Evolutionary conservation across 2,888 invertebrate species (phyloP).

Genomic region (Athrips mouffetella): DNA sequence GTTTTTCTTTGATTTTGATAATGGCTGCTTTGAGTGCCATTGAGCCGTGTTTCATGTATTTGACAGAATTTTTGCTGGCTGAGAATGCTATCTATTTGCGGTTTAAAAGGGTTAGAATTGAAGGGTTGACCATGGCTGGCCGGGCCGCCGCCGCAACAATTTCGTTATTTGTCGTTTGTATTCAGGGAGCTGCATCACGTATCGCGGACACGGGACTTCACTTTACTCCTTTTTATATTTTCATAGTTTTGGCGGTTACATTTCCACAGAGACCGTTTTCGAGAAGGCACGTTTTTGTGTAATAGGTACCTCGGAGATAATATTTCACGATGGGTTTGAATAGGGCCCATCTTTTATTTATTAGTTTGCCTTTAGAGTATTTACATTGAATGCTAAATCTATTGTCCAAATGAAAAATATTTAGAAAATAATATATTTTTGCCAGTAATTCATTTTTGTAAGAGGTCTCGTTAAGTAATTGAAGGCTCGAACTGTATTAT

Average conservation of each 20-base stretch:
- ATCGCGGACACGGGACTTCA: constrained; percentile 49
- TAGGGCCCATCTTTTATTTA: constrained; percentile 21
- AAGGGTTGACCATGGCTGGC: constrained; percentile 38
- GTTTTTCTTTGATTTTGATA: constrained; percentile 21
- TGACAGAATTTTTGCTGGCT: constrained; percentile 17
- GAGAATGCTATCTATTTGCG: constrained; percentile 8
- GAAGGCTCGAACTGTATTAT: not conserved
- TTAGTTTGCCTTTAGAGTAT: constrained; percentile 9
- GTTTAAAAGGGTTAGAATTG: constrained; percentile 19
- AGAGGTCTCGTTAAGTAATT: not conserved
- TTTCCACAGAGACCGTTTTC: constrained; percentile 26
- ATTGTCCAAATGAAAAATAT: not conserved
- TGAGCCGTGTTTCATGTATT: constrained; percentile 18
- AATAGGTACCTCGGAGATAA: constrained; percentile 20
- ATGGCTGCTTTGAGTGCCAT: constrained; percentile 21
- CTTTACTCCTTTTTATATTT: constrained; percentile 41
- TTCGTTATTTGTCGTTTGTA: constrained; percentile 56
- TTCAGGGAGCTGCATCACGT: constrained; percentile 46
- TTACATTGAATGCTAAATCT: not conserved
- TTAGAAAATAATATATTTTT: too few relatives aligned
- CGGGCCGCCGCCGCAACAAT: constrained; percentile 34
- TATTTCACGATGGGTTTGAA: constrained; percentile 20
- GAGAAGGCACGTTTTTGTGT: constrained; percentile 20
- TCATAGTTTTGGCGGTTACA: constrained; percentile 28
- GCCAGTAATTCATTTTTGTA: not conserved